These are phyloP conservation scores for Oriolus oriolus DNA, from an alignment of 2,113 vertebrate species.

Conservation along the genomic window DNA sequence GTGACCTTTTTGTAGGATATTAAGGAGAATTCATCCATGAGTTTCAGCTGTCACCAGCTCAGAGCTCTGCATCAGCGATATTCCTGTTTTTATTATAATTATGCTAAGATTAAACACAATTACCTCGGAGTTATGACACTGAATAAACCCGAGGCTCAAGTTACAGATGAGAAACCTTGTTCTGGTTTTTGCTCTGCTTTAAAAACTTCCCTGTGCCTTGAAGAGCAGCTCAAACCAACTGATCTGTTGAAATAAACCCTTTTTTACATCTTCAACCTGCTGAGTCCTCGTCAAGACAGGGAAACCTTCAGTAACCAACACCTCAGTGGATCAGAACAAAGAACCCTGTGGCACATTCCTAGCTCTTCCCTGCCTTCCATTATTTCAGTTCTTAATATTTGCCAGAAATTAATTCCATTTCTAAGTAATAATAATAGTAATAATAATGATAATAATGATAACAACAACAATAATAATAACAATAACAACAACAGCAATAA, in stretches of 20 bases:
- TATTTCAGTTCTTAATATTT: not conserved
- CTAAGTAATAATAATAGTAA: not conserved
- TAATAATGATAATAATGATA: not conserved
- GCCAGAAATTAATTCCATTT: not conserved
- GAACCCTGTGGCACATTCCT: not conserved
- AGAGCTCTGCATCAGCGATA: not conserved
- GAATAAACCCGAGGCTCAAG: not conserved
- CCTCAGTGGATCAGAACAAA: accelerated
- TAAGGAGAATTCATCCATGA: accelerated
- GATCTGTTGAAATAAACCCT: not conserved
- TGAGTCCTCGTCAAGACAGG: not conserved
- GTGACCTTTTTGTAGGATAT: not conserved
- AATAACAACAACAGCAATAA: not conserved
- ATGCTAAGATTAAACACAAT: not conserved
- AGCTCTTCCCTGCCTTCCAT: not conserved
- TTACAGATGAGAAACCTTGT: not conserved
- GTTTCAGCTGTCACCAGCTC: not conserved
- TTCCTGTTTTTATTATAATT: not conserved
- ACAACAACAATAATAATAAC: not conserved
- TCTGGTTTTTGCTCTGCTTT: not conserved
- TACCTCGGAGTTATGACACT: not conserved
- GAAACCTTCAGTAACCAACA: not conserved
- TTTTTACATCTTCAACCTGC: not conserved
- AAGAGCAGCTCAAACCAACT: not conserved
- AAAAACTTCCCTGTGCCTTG: not conserved